These are phyloP conservation scores for Neuroterus valhalla DNA, from an alignment of 1,140 invertebrate genomes.

Conservation along the genomic window DNA sequence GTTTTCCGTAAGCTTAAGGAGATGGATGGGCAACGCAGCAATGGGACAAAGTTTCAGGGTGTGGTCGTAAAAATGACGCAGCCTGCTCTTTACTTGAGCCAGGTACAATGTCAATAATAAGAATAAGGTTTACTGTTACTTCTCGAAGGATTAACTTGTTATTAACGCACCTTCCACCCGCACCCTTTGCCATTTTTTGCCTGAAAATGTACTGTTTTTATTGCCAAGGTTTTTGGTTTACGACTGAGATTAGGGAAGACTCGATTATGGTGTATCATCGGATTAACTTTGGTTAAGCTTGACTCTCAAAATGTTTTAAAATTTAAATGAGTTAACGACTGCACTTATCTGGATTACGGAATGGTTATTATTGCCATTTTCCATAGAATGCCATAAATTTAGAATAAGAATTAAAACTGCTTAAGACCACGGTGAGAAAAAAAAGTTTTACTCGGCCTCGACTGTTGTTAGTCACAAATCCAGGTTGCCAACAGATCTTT, in stretches of 20 bases:
- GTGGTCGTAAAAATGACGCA: constrained; percentile 22
- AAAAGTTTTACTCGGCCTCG: constrained; percentile 35
- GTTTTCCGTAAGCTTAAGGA: constrained; percentile 19
- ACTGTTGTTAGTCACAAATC: constrained; percentile 17
- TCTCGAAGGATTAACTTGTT: constrained; percentile 1
- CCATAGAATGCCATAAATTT: constrained; percentile 64
- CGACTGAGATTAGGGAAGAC: constrained; percentile 49
- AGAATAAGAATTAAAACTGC: constrained; percentile 5
- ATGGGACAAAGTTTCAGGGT: no score
- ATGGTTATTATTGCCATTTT: constrained; percentile 59
- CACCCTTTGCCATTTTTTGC: background rate
- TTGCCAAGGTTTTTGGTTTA: constrained; percentile 26
- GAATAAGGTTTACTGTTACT: background rate
- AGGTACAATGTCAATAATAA: constrained; percentile 40
- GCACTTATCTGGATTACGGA: constrained; percentile 16
- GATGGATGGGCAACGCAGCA: background rate
- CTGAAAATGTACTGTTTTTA: background rate
- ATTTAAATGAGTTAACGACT: constrained; percentile 19
- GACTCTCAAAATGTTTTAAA: constrained; percentile 53
- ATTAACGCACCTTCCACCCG: background rate
- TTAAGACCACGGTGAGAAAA: background rate
- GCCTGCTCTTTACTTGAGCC: constrained; percentile 18
- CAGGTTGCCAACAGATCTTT: constrained; percentile 43
- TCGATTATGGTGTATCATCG: constrained; percentile 54
- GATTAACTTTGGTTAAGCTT: constrained; percentile 54